phyloP scores from a whole-genome alignment of 2,797 vertebrate genomes.

The Poecilia wingei region DNA sequence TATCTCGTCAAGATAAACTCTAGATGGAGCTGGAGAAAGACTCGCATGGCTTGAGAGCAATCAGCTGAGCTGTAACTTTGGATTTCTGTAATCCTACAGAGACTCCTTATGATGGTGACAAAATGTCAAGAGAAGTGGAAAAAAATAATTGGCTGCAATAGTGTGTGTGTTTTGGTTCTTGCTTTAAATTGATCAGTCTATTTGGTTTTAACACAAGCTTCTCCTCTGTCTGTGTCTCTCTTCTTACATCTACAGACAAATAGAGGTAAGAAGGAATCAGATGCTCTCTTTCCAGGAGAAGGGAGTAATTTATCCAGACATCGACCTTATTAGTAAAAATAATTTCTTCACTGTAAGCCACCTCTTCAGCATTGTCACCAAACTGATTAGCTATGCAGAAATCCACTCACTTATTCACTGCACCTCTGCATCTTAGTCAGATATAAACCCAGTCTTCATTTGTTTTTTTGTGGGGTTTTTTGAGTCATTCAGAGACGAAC shows the following conservation, averaged over 20 bases:
- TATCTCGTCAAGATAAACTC: slow-evolving; percentile 17
- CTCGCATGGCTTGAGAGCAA: slow-evolving; percentile 10
- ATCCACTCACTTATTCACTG: slow-evolving; percentile 20
- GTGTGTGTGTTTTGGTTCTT: slow-evolving; percentile 7
- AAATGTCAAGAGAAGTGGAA: slow-evolving; percentile 51
- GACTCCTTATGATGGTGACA: slow-evolving; percentile 41
- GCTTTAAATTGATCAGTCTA: slow-evolving; percentile 23
- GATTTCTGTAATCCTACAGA: slow-evolving; percentile 37
- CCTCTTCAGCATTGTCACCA: slow-evolving; percentile 10
- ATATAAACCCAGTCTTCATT: background rate
- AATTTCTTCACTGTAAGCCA: slow-evolving; percentile 19
- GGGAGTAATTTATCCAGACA: slow-evolving; percentile 25
- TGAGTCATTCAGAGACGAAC: background rate
- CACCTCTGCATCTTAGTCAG: background rate
- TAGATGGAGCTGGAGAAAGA: slow-evolving; percentile 26
- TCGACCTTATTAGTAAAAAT: slow-evolving; percentile 30
- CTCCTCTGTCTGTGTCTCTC: slow-evolving; percentile 20
- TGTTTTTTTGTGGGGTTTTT: background rate
- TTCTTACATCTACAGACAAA: background rate
- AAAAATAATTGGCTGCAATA: slow-evolving; percentile 36
- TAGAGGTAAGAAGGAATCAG: slow-evolving; percentile 16
- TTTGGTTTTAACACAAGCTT: slow-evolving; percentile 17
- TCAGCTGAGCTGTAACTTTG: slow-evolving; percentile 26
- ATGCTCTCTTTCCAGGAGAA: slow-evolving; percentile 20
- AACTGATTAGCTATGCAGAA: slow-evolving; percentile 35